Conservation (phyloP, 2,888 invertebrate genomes). For the Platerodrilus igneus region DNA sequence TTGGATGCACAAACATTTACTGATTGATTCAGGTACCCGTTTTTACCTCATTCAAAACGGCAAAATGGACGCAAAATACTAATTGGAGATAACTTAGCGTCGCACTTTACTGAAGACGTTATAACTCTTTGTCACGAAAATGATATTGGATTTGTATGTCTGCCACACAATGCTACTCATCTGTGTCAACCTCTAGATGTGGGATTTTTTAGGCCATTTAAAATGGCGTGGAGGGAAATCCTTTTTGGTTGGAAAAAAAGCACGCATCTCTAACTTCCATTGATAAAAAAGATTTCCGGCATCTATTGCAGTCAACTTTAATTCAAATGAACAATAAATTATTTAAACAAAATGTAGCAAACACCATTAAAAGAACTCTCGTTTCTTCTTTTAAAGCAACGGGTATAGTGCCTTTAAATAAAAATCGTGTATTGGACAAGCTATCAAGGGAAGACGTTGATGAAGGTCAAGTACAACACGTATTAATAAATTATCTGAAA, state of each 20-base stretch:
- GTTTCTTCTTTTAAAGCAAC: slow-evolving; percentile 3
- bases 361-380: background rate
- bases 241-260: slow-evolving; percentile 8
- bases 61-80: no score
- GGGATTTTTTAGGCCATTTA: slow-evolving; percentile 31
- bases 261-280: slow-evolving; percentile 7
- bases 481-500: no score
- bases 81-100: slow-evolving; percentile 36
- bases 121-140: slow-evolving; percentile 30
- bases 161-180: slow-evolving; percentile 35
- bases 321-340: slow-evolving; percentile 6
- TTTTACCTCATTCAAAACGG: no score
- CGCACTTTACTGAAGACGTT: slow-evolving; percentile 19
- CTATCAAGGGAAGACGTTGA: slow-evolving; percentile 2
- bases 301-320: slow-evolving; percentile 5
- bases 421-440: slow-evolving; percentile 3
- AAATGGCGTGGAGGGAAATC: slow-evolving; percentile 28
- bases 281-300: slow-evolving; percentile 12
- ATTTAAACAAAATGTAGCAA: background rate
- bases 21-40: no score
- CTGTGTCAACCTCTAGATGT: slow-evolving; percentile 30
- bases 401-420: slow-evolving; percentile 6
- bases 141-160: slow-evolving; percentile 33
- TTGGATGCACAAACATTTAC: no score
- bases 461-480: no score